These are phyloP conservation scores for Diachasma alloeum DNA, from an alignment of 1,140 invertebrate species.

Conservation along the genomic window DNA sequence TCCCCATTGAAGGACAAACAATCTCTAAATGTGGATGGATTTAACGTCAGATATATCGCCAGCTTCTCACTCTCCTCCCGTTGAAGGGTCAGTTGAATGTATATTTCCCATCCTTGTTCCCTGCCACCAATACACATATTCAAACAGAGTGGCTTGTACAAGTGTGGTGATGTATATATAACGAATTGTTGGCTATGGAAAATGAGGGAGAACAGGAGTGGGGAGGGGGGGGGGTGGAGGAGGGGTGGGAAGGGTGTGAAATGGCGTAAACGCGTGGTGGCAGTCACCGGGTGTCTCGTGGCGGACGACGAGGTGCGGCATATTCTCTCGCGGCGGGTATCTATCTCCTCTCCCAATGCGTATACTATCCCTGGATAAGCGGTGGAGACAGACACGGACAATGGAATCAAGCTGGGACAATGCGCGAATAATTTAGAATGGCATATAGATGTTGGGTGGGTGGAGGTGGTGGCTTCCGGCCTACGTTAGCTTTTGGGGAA, in stretches of 20 bases:
- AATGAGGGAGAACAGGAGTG: neutral
- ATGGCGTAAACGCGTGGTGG: conserved; percentile 27
- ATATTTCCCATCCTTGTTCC: neutral
- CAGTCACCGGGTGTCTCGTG: neutral
- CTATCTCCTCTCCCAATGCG: neutral
- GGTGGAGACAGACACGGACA: conserved; percentile 63
- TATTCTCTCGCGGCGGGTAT: neutral
- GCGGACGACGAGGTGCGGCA: neutral
- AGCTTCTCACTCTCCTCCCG: neutral
- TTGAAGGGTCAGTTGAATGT: neutral
- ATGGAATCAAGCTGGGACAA: conserved; percentile 62
- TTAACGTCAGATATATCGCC: neutral
- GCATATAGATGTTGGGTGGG: conserved; percentile 57
- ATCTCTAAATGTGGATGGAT: neutral
- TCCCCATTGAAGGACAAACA: neutral
- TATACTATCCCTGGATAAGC: conserved; percentile 28
- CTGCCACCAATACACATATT: neutral
- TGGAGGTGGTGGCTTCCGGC: conserved; percentile 39
- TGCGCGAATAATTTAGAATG: conserved; percentile 62
- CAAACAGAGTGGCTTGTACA: neutral
- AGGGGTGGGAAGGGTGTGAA: conserved; percentile 10
- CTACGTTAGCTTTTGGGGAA: conserved; percentile 36
- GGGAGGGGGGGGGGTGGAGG: neutral
- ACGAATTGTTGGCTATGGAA: neutral
- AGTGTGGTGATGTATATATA: neutral